Conservation (phyloP, 2,797 vertebrate species). For the Erpetoichthys calabaricus region DNA sequence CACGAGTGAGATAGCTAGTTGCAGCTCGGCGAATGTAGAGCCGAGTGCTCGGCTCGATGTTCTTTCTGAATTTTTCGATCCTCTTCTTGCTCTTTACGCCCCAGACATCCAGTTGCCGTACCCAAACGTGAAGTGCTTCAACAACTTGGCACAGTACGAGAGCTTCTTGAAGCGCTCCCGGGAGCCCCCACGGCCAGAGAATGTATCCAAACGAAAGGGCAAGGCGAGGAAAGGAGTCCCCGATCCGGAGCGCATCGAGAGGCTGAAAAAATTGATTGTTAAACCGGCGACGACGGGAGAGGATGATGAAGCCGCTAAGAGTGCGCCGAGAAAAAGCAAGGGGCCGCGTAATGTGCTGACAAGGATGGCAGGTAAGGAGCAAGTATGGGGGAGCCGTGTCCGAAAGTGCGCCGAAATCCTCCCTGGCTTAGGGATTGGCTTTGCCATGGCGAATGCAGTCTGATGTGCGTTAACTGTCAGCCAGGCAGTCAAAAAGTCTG, state of each 20-base stretch:
- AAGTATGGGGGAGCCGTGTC: no score
- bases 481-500: no score
- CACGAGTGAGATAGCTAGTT: no score
- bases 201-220: conserved; percentile 42
- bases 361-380: conserved; percentile 71
- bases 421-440: no score
- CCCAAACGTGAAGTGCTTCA: conserved; percentile 72
- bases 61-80: conserved; percentile 74
- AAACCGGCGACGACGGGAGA: conserved; percentile 36
- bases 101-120: conserved; percentile 57
- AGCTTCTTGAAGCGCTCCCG: conserved; percentile 66
- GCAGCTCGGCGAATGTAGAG: no score
- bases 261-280: conserved; percentile 65
- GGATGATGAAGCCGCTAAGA: conserved; percentile 22
- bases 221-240: conserved; percentile 44
- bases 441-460: no score
- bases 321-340: conserved; percentile 30
- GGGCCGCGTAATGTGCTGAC: conserved; percentile 75
- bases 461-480: no score
- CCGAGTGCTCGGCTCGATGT: conserved; percentile 53
- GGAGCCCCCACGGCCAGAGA: conserved; percentile 52
- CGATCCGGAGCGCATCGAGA: conserved; percentile 61
- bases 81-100: conserved; percentile 71
- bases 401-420: no score
- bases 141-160: conserved; percentile 83